Conservation (phyloP, 2,113 vertebrate genomes). For the Myotis yumanensis region DNA sequence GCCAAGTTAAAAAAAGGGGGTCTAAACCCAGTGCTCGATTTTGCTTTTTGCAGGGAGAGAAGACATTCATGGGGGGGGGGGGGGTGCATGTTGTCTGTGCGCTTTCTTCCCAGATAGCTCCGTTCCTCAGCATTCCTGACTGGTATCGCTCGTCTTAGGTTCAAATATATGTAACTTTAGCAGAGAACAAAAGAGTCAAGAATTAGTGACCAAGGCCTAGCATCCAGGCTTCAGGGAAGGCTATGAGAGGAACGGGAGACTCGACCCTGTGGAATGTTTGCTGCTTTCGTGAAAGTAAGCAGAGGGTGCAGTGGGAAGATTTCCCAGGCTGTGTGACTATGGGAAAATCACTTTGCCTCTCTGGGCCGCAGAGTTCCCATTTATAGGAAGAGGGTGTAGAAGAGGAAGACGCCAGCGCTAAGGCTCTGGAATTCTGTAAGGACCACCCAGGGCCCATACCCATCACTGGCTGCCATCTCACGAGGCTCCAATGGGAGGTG, state of each 20-base stretch:
- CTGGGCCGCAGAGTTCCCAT: background rate
- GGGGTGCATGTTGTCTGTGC: background rate
- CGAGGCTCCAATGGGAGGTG: background rate
- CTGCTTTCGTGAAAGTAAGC: background rate
- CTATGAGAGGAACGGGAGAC: background rate
- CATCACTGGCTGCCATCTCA: fast-evolving
- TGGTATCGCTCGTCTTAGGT: background rate
- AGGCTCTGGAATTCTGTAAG: background rate
- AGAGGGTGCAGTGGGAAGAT: background rate
- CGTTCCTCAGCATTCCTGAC: background rate
- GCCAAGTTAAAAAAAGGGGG: slow-evolving; percentile 12
- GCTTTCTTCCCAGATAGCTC: background rate
- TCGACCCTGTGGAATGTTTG: background rate
- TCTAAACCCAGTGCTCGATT: background rate
- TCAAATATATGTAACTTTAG: background rate
- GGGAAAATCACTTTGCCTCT: background rate
- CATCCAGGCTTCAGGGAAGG: background rate
- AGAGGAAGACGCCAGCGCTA: background rate
- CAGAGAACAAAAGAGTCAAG: background rate
- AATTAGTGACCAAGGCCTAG: background rate
- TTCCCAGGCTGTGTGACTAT: background rate
- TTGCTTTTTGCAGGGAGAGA: slow-evolving; percentile 2
- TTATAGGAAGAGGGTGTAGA: background rate
- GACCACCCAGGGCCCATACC: fast-evolving
- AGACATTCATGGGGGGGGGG: background rate